Evolutionary conservation across 1,140 invertebrate species (phyloP), one percentile per base, ranked within the genome.

Genomic region (Sinella curviseta): DNA sequence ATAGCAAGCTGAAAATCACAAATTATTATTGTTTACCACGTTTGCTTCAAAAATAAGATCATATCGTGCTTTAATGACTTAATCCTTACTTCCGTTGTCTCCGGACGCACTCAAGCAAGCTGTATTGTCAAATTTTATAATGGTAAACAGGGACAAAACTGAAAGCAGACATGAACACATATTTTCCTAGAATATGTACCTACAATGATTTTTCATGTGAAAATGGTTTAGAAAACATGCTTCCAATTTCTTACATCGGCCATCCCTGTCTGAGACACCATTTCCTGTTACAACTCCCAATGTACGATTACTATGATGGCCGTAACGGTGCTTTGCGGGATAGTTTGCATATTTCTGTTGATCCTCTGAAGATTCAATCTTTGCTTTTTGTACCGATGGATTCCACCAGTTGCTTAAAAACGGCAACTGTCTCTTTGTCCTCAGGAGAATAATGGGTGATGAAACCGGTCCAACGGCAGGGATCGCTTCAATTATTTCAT

Each of bases 61-160:
- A 48, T 48, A 48, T 48, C n/a, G n/a, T n/a, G n/a, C n/a, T n/a
- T n/a, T n/a, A n/a, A n/a, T n/a, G n/a, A n/a, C n/a, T n/a, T n/a
- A 70, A 70, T 33, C 12, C 65, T 70, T 33, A 70, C 65, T 94
- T 2, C 93, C 93, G 82, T 92, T 92, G 85, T 94, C 93, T 0
- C 93, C 93, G 0, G 91, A 90, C 0, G 90, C 86, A 39, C 91
- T 91, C 0, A 89, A 86, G 84, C 93, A 94, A 0, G 87, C 89
- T 30, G 90, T 90, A 70, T 93, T 92, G 0, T 91, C 90, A 77
- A 94, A 93, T 74, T 90, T 91, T 8, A 94, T 91, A 81, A 94
- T 88, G 0, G 92, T 93, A 83, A 94, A 94, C 0, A 94, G 84
- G 0, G 92, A 91, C 28, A 94, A 84, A 86, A 94, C 93, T 94